phyloP scores from a whole-genome alignment of 1,140 invertebrate genomes.

The Drosophila albomicans region DNA sequence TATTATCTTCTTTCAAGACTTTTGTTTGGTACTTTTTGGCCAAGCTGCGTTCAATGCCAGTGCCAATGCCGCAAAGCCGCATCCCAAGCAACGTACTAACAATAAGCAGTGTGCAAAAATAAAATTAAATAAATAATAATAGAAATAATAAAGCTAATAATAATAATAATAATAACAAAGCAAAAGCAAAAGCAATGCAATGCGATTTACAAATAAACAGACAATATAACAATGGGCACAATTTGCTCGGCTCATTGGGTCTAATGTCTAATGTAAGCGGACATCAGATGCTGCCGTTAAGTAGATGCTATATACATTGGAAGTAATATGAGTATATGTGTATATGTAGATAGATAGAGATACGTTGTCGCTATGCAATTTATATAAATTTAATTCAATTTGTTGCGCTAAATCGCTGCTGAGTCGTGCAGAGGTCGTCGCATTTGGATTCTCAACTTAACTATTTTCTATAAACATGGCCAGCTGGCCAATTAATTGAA shows the following conservation, averaged over 20 bases:
- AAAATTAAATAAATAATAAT: constrained; percentile 63
- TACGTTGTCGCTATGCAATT: constrained; percentile 66
- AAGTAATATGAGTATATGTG: neutral
- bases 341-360: constrained; percentile 41
- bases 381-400: constrained; percentile 84
- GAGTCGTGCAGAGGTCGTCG: constrained; percentile 74
- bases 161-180: constrained; percentile 20
- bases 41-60: constrained; percentile 41
- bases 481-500: constrained; percentile 58
- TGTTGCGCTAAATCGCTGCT: constrained; percentile 74
- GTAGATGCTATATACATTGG: constrained; percentile 34
- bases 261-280: constrained; percentile 75
- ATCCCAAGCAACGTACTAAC: constrained; percentile 33
- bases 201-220: constrained; percentile 77
- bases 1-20: constrained; percentile 22
- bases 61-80: constrained; percentile 53
- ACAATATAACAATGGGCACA: constrained; percentile 78
- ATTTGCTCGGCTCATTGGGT: constrained; percentile 64
- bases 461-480: constrained; percentile 51
- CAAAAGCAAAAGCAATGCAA: constrained; percentile 47
- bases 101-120: constrained; percentile 15
- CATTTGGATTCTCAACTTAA: constrained; percentile 54
- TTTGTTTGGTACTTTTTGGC: constrained; percentile 6
- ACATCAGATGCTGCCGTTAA: constrained; percentile 68
- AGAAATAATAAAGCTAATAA: constrained; percentile 40